Conservation (phyloP, 1,140 invertebrate genomes). For the Mercenaria mercenaria region DNA sequence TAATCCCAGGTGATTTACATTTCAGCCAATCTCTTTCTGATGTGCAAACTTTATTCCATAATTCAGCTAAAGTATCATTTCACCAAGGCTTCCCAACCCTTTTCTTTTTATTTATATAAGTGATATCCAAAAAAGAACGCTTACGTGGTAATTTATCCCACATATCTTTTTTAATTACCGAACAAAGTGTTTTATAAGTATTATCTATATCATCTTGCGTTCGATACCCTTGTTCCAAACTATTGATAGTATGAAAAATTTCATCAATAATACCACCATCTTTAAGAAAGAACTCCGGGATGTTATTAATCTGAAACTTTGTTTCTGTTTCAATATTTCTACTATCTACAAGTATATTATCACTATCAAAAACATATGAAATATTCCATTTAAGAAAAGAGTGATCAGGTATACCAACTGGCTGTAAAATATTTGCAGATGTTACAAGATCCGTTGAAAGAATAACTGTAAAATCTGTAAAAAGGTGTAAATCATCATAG, state of each 20-base stretch:
- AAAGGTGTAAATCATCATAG: neutral
- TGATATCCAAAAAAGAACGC: neutral
- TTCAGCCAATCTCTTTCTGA: constrained; percentile 32
- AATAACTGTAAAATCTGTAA: neutral
- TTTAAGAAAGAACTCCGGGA: neutral
- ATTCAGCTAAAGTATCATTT: neutral
- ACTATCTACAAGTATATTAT: neutral
- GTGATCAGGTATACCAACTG: neutral
- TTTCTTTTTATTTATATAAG: neutral
- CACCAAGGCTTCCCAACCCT: constrained; percentile 22
- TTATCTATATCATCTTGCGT: constrained; percentile 4
- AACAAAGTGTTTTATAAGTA: no score
- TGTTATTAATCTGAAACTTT: neutral
- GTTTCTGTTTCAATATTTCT: neutral
- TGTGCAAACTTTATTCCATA: neutral
- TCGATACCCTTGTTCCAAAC: neutral
- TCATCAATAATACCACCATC: neutral
- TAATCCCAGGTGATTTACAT: neutral
- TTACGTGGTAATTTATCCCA: no score
- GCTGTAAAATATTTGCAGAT: neutral
- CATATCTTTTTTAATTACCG: neutral
- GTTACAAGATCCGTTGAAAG: neutral
- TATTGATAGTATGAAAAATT: neutral
- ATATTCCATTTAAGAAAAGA: no score
- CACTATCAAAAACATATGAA: neutral